Evolutionary conservation across 2,797 vertebrate species (phyloP).

Genomic region (Rhabdomys pumilio): DNA sequence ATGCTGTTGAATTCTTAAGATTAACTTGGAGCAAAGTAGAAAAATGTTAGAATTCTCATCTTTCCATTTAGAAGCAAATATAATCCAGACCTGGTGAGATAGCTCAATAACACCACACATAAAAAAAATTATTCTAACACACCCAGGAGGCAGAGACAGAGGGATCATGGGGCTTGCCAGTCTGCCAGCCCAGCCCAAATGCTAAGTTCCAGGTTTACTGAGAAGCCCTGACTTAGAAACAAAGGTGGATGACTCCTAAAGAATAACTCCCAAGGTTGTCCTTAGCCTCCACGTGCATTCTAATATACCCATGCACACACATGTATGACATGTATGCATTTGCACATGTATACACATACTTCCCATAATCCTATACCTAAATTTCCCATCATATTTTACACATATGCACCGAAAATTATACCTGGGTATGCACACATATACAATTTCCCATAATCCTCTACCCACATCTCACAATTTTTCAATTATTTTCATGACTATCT

Average conservation of each 20-base stretch:
- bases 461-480: not conserved
- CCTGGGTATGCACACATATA: not conserved
- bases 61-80: slow-evolving; percentile 43
- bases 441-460: not conserved
- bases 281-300: not conserved
- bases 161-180: not conserved
- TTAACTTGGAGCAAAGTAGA: slow-evolving; percentile 16
- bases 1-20: slow-evolving; percentile 14
- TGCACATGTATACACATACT: not conserved
- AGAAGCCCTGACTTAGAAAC: not conserved
- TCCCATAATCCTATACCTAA: not conserved
- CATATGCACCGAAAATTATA: not conserved
- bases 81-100: not conserved
- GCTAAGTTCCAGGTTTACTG: not conserved
- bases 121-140: not conserved
- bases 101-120: not conserved
- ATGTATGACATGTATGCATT: not conserved
- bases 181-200: not conserved
- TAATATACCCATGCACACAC: not conserved
- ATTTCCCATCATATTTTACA: not conserved
- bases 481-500: slow-evolving; percentile 57
- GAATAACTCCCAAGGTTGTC: not conserved
- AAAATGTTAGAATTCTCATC: slow-evolving; percentile 43
- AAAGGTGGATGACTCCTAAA: not conserved
- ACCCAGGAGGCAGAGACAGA: not conserved